phyloP scores from a whole-genome alignment of 2,113 vertebrate species.

The Fregetta grallaria region DNA sequence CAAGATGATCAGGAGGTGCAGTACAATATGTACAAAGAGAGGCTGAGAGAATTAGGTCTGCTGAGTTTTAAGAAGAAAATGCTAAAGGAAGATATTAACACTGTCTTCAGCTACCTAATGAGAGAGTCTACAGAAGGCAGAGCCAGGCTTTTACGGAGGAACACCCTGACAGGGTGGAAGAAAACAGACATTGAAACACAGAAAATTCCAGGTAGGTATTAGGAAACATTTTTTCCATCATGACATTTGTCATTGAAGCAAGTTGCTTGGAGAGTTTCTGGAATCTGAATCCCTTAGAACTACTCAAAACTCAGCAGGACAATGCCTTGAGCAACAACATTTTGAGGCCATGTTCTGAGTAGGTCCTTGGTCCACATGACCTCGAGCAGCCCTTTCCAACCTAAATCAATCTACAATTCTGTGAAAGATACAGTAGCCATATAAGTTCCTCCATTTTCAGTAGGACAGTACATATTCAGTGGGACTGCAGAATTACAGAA shows the following conservation, averaged over 20 bases:
- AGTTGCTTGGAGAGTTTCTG: neutral
- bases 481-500: neutral
- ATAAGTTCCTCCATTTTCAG: neutral
- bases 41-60: neutral
- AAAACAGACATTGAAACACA: neutral
- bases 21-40: neutral
- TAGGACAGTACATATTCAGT: neutral
- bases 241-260: neutral
- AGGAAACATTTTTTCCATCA: neutral
- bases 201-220: neutral
- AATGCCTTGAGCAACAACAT: neutral
- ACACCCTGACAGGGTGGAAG: neutral
- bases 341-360: neutral
- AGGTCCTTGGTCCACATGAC: neutral
- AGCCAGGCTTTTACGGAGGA: neutral
- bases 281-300: neutral
- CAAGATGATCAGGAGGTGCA: neutral
- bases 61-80: neutral
- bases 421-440: neutral
- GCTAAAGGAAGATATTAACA: neutral
- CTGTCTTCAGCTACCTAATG: neutral
- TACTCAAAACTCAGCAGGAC: neutral
- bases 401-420: neutral
- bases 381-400: neutral
- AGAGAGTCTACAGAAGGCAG: neutral